A percentile compares a stretch with the other conserved stretches of the same genome.
Evolutionary conservation across 2,113 vertebrate genomes (phyloP).

Genomic region (Festucalex cinctus): DNA sequence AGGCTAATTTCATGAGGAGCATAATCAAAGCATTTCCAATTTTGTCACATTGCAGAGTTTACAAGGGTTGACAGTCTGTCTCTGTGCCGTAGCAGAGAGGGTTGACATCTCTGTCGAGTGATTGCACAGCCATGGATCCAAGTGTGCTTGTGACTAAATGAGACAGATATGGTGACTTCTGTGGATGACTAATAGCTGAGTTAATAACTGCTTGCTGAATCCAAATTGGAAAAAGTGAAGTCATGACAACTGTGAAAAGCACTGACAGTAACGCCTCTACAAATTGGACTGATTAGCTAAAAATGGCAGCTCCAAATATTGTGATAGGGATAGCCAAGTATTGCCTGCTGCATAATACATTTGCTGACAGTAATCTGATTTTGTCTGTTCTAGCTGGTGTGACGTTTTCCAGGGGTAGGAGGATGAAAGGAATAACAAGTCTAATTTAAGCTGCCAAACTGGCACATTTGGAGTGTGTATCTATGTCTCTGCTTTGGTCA

Average conservation of each 20-base stretch:
- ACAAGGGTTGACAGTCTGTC: constrained; percentile 49
- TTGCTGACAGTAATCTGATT: constrained; percentile 49
- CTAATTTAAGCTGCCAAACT: constrained; percentile 48
- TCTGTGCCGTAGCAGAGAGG: constrained; percentile 54
- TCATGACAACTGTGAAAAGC: constrained; percentile 30
- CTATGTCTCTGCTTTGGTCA: constrained; percentile 53
- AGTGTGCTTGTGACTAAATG: constrained; percentile 24
- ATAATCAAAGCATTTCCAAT: constrained; percentile 71
- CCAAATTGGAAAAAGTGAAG: constrained; percentile 37
- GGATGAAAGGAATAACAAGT: constrained; percentile 61
- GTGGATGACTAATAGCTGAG: constrained; percentile 37
- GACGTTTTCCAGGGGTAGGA: constrained; percentile 49
- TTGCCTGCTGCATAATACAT: constrained; percentile 29
- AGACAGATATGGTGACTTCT: constrained; percentile 28
- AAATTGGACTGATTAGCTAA: constrained; percentile 25
- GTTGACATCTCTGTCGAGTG: constrained; percentile 1
- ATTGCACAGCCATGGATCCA: constrained; percentile 21
- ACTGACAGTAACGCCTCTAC: constrained; percentile 5
- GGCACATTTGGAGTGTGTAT: constrained; percentile 38
- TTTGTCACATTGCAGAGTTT: constrained; percentile 48
- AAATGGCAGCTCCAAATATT: constrained; percentile 20
- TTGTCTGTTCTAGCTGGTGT: constrained; percentile 29
- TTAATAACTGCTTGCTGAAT: constrained; percentile 34
- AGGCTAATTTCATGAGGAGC: constrained; percentile 70
- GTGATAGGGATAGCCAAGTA: constrained; percentile 20